A percentile compares a stretch with the other conserved stretches of the same genome.
These are phyloP conservation scores for Hydrocynus forskahlii DNA, from an alignment of 2,797 vertebrate genomes.

Conservation along the genomic window DNA sequence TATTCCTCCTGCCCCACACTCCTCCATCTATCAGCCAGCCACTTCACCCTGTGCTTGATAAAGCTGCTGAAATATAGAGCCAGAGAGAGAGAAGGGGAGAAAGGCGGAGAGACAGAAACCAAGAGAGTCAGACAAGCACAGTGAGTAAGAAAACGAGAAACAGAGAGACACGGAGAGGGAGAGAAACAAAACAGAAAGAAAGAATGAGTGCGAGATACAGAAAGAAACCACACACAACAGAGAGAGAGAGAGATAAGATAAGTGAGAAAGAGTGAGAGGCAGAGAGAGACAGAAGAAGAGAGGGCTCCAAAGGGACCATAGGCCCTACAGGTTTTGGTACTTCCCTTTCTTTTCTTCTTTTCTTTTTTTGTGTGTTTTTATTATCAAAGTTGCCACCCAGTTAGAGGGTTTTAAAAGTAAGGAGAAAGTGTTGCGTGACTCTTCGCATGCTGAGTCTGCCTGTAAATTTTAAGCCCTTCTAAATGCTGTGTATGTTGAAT, in stretches of 20 bases:
- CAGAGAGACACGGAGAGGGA: conserved; percentile 7
- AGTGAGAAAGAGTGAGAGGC: neutral
- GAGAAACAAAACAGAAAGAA: conserved; percentile 17
- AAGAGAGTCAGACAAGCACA: conserved; percentile 50
- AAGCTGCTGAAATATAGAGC: conserved; percentile 66
- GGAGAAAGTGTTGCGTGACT: neutral
- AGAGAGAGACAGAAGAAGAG: conserved; percentile 22
- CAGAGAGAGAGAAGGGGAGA: conserved; percentile 49
- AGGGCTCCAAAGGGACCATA: conserved; percentile 27
- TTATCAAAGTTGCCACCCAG: conserved; percentile 14
- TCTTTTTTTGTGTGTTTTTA: too few species aligned
- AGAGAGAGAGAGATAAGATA: conserved; percentile 5
- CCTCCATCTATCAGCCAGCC: conserved; percentile 47
- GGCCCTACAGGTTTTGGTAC: conserved; percentile 5
- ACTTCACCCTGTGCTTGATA: conserved; percentile 67
- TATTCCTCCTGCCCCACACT: conserved; percentile 35
- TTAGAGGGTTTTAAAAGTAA: neutral
- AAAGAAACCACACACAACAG: neutral
- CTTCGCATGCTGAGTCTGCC: conserved; percentile 20
- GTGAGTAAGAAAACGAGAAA: conserved; percentile 48
- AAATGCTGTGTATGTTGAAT: conserved; percentile 1
- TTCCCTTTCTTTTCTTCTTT: conserved; percentile 7
- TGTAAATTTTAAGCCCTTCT: conserved; percentile 26
- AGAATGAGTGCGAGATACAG: conserved; percentile 19
- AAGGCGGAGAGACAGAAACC: neutral